Evolutionary conservation across 2,113 vertebrate genomes (phyloP).

Genomic region (Hepsetus odoe): DNA sequence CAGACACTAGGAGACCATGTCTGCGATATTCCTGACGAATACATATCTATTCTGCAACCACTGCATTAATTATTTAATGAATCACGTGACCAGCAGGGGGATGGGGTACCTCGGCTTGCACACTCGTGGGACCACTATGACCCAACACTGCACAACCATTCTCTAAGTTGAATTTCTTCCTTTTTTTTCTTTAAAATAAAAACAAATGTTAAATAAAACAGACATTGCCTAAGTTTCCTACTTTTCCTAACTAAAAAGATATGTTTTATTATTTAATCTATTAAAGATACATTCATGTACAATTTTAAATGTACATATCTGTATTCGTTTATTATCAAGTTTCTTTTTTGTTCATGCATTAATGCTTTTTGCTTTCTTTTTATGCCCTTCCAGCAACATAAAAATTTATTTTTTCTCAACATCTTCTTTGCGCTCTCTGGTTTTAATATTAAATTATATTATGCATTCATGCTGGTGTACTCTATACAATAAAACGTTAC

Average conservation of each 20-base stretch:
- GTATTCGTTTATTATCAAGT: neutral
- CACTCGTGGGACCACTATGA: conserved; percentile 87
- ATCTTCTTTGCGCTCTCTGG: too few species aligned
- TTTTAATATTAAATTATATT: too few species aligned
- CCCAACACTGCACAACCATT: conserved; percentile 81
- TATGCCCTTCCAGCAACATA: neutral
- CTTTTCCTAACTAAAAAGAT: conserved; percentile 21
- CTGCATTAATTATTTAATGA: conserved; percentile 99
- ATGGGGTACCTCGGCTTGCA: conserved; percentile 79
- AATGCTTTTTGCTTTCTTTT: neutral
- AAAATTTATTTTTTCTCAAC: too few species aligned
- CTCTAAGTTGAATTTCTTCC: conserved; percentile 45
- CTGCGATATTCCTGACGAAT: conserved; percentile 94
- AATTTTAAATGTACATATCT: conserved; percentile 7
- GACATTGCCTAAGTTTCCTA: neutral
- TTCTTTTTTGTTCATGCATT: neutral
- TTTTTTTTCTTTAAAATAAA: conserved; percentile 4
- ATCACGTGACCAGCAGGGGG: conserved; percentile 89
- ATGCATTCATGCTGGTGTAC: too few species aligned
- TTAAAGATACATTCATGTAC: neutral
- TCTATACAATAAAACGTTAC: too few species aligned
- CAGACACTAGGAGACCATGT: conserved; percentile 89
- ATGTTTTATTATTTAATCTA: conserved; percentile 11
- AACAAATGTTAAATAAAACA: neutral
- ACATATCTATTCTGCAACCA: conserved; percentile 97